A percentile compares a stretch with the other conserved stretches of the same genome.
phyloP scores from a whole-genome alignment of 1,140 invertebrate species.

The Macrotrachela quadricornifera region DNA sequence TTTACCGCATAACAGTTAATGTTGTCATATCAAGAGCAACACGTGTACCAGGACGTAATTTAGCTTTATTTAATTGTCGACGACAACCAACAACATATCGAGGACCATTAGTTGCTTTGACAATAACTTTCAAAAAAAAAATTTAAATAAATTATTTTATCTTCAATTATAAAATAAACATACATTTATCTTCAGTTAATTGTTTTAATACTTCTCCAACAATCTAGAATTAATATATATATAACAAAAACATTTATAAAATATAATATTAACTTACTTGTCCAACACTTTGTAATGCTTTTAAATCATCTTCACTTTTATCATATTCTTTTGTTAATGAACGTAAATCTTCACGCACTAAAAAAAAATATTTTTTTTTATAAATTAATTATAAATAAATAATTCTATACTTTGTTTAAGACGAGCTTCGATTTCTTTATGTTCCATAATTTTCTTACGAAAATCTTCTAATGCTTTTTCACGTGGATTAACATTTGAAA shows the following conservation, averaged over 20 bases:
- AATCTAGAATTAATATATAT: conserved; percentile 42
- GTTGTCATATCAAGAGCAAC: conserved; percentile 99
- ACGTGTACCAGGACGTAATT: conserved; percentile 76
- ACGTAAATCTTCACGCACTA: conserved; percentile 86
- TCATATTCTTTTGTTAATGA: conserved; percentile 95
- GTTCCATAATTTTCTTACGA: conserved; percentile 1
- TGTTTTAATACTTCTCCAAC: conserved; percentile 97
- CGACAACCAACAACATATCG: conserved; percentile 95
- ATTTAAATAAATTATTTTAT: too few species aligned
- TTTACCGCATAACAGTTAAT: conserved; percentile 93
- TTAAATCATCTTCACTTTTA: conserved; percentile 97
- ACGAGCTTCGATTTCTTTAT: conserved; percentile 4
- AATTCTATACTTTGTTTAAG: conserved; percentile 8
- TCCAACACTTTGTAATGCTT: conserved; percentile 96
- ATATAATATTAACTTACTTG: conserved; percentile 36
- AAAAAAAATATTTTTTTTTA: too few species aligned
- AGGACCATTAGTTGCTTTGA: conserved; percentile 97
- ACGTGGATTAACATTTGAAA: neutral
- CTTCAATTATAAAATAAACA: conserved; percentile 34
- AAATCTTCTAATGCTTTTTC: conserved; percentile 8
- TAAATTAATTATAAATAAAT: too few species aligned
- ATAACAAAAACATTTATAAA: neutral
- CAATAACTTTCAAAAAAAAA: conserved; percentile 52
- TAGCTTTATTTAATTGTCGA: conserved; percentile 79
- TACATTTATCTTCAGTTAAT: conserved; percentile 95